Evolutionary conservation across 2,888 invertebrate species (phyloP).

Genomic region (Monoplex corrugatus): DNA sequence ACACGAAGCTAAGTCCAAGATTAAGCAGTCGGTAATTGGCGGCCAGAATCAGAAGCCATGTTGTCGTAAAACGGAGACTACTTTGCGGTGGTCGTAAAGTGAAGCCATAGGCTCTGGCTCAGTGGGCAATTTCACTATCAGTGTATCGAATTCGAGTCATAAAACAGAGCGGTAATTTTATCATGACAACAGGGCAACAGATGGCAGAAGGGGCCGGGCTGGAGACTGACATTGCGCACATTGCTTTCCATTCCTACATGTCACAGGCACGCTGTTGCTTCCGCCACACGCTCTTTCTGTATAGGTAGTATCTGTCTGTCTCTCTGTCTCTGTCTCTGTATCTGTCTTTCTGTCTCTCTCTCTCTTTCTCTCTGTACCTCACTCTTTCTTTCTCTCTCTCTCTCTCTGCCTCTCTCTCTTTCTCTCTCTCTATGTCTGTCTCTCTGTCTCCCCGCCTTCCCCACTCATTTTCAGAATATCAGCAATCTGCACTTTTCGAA

Average conservation of each 20-base stretch:
- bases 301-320: neutral
- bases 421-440: too few species aligned
- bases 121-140: slow-evolving; percentile 6
- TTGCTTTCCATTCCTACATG: slow-evolving; percentile 9
- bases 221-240: neutral
- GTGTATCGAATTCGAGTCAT: slow-evolving; percentile 19
- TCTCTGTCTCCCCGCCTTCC: neutral
- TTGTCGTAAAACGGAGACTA: neutral
- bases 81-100: slow-evolving; percentile 21
- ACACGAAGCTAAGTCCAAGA: neutral
- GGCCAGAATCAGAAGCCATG: neutral
- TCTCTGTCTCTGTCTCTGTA: neutral
- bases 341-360: neutral
- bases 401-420: too few species aligned
- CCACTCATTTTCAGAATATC: too few species aligned
- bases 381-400: too few species aligned
- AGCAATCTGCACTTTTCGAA: too few species aligned
- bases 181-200: slow-evolving; percentile 25
- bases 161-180: slow-evolving; percentile 31
- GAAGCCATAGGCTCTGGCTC: neutral
- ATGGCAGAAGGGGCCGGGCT: neutral
- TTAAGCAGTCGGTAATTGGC: neutral
- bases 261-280: neutral
- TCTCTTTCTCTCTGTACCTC: neutral
- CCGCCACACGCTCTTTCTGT: neutral